A percentile compares a stretch with the other conserved stretches of the same genome.
These are phyloP conservation scores for Chrysolina americana DNA, from an alignment of 2,888 invertebrate species.

Conservation along the genomic window DNA sequence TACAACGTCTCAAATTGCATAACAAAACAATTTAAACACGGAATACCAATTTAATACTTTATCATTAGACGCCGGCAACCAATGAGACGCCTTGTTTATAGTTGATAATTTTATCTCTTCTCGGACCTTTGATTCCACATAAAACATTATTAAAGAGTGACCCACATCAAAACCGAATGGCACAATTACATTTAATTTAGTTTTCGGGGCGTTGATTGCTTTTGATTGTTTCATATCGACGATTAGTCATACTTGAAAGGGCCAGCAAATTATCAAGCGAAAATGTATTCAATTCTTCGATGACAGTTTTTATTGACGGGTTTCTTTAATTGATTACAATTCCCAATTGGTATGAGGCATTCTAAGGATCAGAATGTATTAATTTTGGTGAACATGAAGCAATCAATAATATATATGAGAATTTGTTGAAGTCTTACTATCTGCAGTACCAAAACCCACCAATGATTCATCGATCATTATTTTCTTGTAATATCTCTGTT, in stretches of 20 bases:
- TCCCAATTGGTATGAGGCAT: background rate
- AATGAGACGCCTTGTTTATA: constrained; percentile 17
- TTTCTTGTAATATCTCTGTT: too few relatives aligned
- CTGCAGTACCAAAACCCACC: too few relatives aligned
- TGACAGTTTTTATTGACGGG: background rate
- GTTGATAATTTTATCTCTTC: constrained; percentile 14
- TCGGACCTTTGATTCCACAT: constrained; percentile 24
- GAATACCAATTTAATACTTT: constrained; percentile 8
- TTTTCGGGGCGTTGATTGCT: constrained; percentile 8
- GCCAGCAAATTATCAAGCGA: background rate
- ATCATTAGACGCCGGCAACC: background rate
- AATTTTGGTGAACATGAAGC: background rate
- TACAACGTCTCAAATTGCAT: constrained; percentile 4
- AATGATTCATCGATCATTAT: too few relatives aligned
- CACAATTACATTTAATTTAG: constrained; percentile 8
- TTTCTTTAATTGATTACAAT: constrained; percentile 3
- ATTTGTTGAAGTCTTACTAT: too few relatives aligned
- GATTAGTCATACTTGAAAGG: constrained; percentile 5
- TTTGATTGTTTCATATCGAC: constrained; percentile 15
- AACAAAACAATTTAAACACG: constrained; percentile 9
- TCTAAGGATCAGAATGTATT: background rate
- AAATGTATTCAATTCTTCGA: background rate
- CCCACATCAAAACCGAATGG: constrained; percentile 26
- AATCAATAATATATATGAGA: background rate
- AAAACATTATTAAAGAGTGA: constrained; percentile 23